Base-by-base conservation (phyloP, 2,113 vertebrate species). In the Phodopus roborovskii region DNA sequence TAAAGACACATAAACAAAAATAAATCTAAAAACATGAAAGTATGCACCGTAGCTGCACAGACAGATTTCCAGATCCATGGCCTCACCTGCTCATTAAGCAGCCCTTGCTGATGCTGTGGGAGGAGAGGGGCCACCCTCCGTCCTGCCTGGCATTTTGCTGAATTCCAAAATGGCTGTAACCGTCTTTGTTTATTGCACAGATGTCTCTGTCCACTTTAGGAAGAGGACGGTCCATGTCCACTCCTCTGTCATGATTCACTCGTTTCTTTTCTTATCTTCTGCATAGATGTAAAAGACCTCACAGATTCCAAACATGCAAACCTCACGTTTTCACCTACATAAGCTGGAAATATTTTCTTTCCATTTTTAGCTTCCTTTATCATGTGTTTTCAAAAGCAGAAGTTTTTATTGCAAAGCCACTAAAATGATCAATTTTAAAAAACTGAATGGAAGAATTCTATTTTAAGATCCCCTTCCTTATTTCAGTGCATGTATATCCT, bases 101-200 rank as follows among this genome's bases (percentile, higher is more conserved):
- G 42, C 30, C 11, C 8, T 11, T 12, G 45, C 30, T 8, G 62
- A 13, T 70, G 42, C 45, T 0, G 3, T 30, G 16, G 83, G 56
- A 5, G 1, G 1, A n/a, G 33, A 19, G 0, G 0, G 4, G 5
- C 70, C 50, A 30, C 9, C 33, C 1, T 10, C 58, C 1, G 3
- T 9, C 75, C 26, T 62, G 10, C 7, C 36, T 22, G 64, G 22
- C 39, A 12, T 82, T 28, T 20, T 3, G 4, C 39, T 20, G 15
- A 28, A 9, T 45, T 26, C 89, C 33, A 13, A 12, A 66, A 11
- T 33, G 28, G 16, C 26, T 3, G 9, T 20, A 12, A 13, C 6
- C 19, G 3, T 4, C 4, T 17, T 48, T 16, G 42, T 45, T 33
- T 42, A 5, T 1, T 36, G 42, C 33, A 33, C 4, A 9, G 74